Base-by-base conservation (phyloP, 2,888 invertebrate genomes). In the Cetonia aurata region DNA sequence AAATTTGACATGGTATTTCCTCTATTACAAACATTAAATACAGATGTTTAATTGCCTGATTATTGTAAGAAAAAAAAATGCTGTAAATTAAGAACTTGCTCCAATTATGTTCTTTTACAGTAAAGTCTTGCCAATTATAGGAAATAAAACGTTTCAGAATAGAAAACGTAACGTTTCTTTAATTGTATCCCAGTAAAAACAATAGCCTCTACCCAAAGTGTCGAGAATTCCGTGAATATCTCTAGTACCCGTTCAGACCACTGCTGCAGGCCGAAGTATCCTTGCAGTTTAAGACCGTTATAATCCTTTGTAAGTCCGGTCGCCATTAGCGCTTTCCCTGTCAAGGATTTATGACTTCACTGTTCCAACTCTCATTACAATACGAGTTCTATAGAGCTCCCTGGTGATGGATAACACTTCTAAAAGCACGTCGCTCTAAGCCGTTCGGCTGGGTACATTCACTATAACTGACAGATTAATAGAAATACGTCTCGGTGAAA, bases 331-430 rank as follows among this genome's bases (percentile, higher is more conserved):
- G 71, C 73, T 70, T 72, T 73, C 72, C 71, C 70, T 73, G 71
- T 73, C 73, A 56, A 52, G 72, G 71, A 73, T 73, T 73, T 73
- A 73, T 73, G 73, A 73, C 72, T 73, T 68, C 66, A 70, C 70
- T 73, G 67, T 46, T 70, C 67, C 53, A 73, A 73, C 71, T 73
- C 73, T 73, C 71, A 69, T 73, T 73, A 73, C 70, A 72, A 71
- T 72, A 72, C 72, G 66, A 70, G 68, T 72, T 72, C 70, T 65
- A 70, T 50, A 50, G 57, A 33, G 50, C 59, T 59, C 70, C 53
- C 48, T 9, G 52, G 60, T 72, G 73, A 73, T 70, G 72, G 68
- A 73, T 73, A 70, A 70, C 57, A 66, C 70, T 71, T 66, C 67
- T 57, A 68, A 68, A 46, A 68, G 57, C 57, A 48, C 56, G 37